Base-by-base conservation (phyloP, 2,888 invertebrate species). In the Melinaea menophilus region DNA sequence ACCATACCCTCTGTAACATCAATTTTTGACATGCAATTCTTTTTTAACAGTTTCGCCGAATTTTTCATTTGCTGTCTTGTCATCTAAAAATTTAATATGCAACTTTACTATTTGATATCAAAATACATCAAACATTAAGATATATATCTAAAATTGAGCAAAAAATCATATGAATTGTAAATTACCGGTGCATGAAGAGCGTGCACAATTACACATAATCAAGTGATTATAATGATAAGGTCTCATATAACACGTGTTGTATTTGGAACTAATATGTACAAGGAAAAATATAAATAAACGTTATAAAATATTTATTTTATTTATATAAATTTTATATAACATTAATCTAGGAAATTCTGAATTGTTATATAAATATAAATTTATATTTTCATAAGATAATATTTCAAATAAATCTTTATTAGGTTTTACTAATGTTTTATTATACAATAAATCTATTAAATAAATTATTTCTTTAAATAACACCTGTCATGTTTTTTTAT, bases 21-120 rank as follows among this genome's bases (percentile, higher is more conserved):
- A 55, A 87, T 88, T 79, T 94, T 95, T 2, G 89, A 90, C 74
- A 92, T 81, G 67, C 95, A 95, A 11, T 90, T 90, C 69, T 93
- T 93, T 65, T 93, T 89, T 66, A 94, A 80, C 67, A 93, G 76
- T 75, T 91, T 92, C 0, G 88, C 90, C 0, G 94, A 90, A 55
- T 93, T 92, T 73, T 91, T 91, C 79, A 95, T 75, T 77, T 95
- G 95, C 31, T 92, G 92, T 68, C 82, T 81, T 11, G 86, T 76
- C 84, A 90, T 81, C 90, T 89, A 73, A 11, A 76, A 64, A 35
- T 37, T 54, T 62, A 45, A 46, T 45, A 54, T 37, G 31, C 1
- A 54, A 48, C 4, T 13, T 56, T 48, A 62, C 31, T 31, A 9
- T 51, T 51, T 31, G 51, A 31, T 31, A 51, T 51, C 5, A 51